Percentiles rank a stretch among this genome's conserved stretches.
phyloP scores from a whole-genome alignment of 35 echinoderm and acorn worm genomes.

The Lytechinus variegatus region DNA sequence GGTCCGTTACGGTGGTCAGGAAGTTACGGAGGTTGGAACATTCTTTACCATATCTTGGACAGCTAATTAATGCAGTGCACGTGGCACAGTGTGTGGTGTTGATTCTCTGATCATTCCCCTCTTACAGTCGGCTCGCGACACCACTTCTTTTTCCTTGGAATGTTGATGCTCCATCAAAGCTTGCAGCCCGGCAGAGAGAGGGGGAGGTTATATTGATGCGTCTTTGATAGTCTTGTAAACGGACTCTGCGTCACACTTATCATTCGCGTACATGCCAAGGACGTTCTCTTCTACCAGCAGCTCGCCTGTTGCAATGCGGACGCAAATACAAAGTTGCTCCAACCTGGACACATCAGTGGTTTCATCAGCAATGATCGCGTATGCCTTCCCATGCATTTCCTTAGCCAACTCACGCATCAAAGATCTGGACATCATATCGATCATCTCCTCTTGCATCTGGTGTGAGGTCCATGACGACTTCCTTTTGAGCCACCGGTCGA shows the following conservation, averaged over 20 bases:
- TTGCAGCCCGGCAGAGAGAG: conserved; percentile 44
- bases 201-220: conserved; percentile 31
- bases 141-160: conserved; percentile 46
- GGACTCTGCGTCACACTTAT: conserved; percentile 42
- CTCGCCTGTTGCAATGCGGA: conserved; percentile 33
- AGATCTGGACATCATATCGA: conserved; percentile 41
- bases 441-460: conserved; percentile 41
- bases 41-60: conserved; percentile 43
- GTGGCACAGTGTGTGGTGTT: conserved; percentile 37
- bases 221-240: conserved; percentile 45
- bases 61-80: conserved; percentile 36
- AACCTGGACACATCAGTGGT: conserved; percentile 43
- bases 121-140: conserved; percentile 10
- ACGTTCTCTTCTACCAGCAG: conserved; percentile 43
- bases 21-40: conserved; percentile 41
- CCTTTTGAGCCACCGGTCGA: conserved; percentile 40
- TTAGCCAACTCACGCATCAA: conserved; percentile 35
- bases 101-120: conserved; percentile 26
- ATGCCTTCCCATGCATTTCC: conserved; percentile 35
- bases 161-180: conserved; percentile 42
- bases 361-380: conserved; percentile 46
- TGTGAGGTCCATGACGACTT: conserved; percentile 46
- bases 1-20: conserved; percentile 29
- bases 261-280: conserved; percentile 39
- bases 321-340: conserved; percentile 48